Percentiles rank a stretch among this genome's conserved stretches.
Evolutionary conservation across 2,113 vertebrate genomes (phyloP).

Genomic region (Brachyistius frenatus): DNA sequence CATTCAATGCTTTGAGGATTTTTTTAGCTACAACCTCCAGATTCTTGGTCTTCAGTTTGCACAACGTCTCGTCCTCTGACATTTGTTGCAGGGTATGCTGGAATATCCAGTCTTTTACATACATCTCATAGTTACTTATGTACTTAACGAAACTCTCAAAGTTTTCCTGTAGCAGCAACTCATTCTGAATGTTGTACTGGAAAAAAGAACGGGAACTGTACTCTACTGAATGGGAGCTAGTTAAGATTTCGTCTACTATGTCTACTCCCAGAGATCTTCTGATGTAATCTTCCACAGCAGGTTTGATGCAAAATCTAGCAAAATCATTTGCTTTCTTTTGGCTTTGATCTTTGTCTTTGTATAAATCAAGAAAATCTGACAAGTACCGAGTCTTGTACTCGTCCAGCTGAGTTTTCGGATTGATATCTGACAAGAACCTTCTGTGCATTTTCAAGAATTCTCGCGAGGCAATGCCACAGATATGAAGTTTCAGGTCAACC

Average conservation of each 20-base stretch:
- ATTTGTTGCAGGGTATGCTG: neutral
- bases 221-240: conserved; percentile 17
- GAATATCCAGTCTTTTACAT: conserved; percentile 66
- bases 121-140: conserved; percentile 60
- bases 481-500: conserved; percentile 63
- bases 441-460: conserved; percentile 65
- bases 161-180: conserved; percentile 59
- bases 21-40: conserved; percentile 27
- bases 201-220: conserved; percentile 58
- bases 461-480: conserved; percentile 65
- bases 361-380: conserved; percentile 65
- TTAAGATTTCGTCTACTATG: conserved; percentile 68
- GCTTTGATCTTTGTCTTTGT: conserved; percentile 46
- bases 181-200: conserved; percentile 62
- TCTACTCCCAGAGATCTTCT: conserved; percentile 53
- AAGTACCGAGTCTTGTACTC: conserved; percentile 54
- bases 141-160: conserved; percentile 50
- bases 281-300: conserved; percentile 58
- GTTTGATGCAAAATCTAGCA: conserved; percentile 58
- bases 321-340: conserved; percentile 66
- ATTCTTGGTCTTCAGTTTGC: conserved; percentile 26
- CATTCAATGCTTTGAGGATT: conserved; percentile 10
- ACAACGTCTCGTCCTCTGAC: conserved; percentile 7
- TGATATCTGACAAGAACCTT: conserved; percentile 24
- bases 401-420: conserved; percentile 51